Base-by-base conservation (phyloP, 2,797 vertebrate genomes). In the Discoglossus pictus region DNA sequence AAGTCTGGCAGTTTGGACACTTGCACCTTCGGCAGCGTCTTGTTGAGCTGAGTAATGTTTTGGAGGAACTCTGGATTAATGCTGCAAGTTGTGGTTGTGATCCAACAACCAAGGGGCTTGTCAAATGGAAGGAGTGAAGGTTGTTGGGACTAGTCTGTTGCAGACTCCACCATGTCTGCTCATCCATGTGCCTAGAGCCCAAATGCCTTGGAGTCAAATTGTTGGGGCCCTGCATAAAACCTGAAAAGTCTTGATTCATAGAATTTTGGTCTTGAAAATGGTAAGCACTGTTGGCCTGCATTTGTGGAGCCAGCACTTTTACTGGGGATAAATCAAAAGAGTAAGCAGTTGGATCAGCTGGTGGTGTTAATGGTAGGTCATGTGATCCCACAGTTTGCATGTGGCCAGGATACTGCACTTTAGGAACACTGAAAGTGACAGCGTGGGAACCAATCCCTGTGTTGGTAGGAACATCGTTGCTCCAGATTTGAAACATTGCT, bases 401-500 rank as follows among this genome's bases (percentile, higher is more conserved):
- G 77, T 91, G 90, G 61, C 89, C 77, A 0, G 91, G 84, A 71
- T 93, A 93, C 75, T 90, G 90, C 70, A 92, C 85, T 78, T 93
- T 94, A 35, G 91, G 90, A 65, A 92, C 82, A 0, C 87, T 87
- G 77, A 94, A 92, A 18, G 92, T 84, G 89, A 92, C 87, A 82
- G 91, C 83, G 65, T 91, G 91, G 6, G 90, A 83, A 43, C 83
- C 84, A 65, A 93, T 85, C 65, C 83, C 84, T 0, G 90, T 73
- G 56, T 83, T 87, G n/a, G 87, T 80, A 0, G 89, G 21, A 76
- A 90, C 80, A 1, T 94, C 91, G 1, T 92, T 93, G 87, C 89
- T 90, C 92, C 92, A 94, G 25, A 93, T 80, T 74, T 92, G 92
- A 77, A 93, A 93, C 92, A 94, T 94, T 50, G 89, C 87, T 39